These are phyloP conservation scores for Tricholaema leucomelas DNA, from an alignment of 2,113 vertebrate genomes.

Conservation along the genomic window DNA sequence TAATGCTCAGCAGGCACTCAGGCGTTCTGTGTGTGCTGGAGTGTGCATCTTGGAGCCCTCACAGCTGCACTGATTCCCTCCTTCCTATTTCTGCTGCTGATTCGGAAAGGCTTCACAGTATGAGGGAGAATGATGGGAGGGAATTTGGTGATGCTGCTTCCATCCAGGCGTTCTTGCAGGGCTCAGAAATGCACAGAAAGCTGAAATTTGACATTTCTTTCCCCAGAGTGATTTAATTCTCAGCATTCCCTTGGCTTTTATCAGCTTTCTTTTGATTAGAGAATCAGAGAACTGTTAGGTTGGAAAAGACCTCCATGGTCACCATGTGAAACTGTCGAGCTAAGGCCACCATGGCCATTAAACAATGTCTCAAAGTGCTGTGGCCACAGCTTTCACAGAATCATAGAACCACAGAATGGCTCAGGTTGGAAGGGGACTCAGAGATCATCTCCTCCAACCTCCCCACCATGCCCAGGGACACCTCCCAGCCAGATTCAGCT, in stretches of 20 bases:
- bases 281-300: too few relatives aligned
- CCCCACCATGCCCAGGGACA: too few relatives aligned
- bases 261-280: not conserved
- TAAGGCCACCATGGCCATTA: too few relatives aligned
- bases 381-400: too few relatives aligned
- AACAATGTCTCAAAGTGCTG: too few relatives aligned
- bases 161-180: constrained; percentile 13
- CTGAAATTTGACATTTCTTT: not conserved
- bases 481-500: too few relatives aligned
- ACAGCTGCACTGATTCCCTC: constrained; percentile 60
- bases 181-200: constrained; percentile 34
- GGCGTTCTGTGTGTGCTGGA: constrained; percentile 54
- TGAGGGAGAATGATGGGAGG: constrained; percentile 11
- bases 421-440: too few relatives aligned
- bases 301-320: too few relatives aligned
- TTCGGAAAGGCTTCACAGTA: constrained; percentile 48
- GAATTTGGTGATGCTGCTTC: constrained; percentile 18
- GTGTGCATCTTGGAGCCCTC: constrained; percentile 62
- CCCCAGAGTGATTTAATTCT: not conserved
- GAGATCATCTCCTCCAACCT: too few relatives aligned
- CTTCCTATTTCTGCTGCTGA: constrained; percentile 59
- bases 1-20: constrained; percentile 62
- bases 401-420: too few relatives aligned
- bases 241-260: not conserved
- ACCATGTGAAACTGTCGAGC: too few relatives aligned